Evolutionary conservation across 2,113 vertebrate species (phyloP), one percentile per base, ranked within the genome.

Genomic region (Pogonocichla stellata): DNA sequence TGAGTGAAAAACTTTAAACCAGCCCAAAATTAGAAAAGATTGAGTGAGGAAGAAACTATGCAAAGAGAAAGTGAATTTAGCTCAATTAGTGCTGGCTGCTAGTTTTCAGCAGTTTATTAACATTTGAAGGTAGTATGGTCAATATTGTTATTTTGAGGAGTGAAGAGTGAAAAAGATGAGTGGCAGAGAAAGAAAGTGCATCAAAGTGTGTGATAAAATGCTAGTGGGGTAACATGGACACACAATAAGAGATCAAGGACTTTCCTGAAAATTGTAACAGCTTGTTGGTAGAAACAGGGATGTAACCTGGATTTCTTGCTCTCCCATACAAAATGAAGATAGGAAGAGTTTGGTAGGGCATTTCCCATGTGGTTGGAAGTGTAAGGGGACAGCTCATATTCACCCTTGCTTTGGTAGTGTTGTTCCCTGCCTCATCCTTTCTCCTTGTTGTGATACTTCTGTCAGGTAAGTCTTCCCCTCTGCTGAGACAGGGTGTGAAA

Each of bases 361-460:
- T 36, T 72, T 70, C 45, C 31, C 28, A 6, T 2, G 19, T 50
- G 66, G 19, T 18, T 87, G 60, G 28, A 58, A 71, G 31, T 7
- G 1, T 31, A 18, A 61, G 50, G 50, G 40, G 28, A 64, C 28
- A 3, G 38, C 60, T 23, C 8, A 1, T 0, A 0, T 12, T 51
- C 24, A 51, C 10, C 4, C 4, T 82, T 20, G 7, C 31, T 61
- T 70, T 6, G 17, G 19, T 18, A 43, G 17, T 9, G 14, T 24
- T 86, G 43, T 34, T 62, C 13, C 33, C 24, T 75, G n/a, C 9
- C 16, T 9, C 51, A 4, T 80, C 24, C 34, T 33, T 48, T 64
- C 28, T 82, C 10, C 22, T 22, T 82, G 28, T 43, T 82, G 25
- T 47, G 34, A 10, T 54, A 28, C 8, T 45, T 8, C 40, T 14